Evolutionary conservation across 2,888 invertebrate species (phyloP), one percentile per base, ranked within the genome.

Genomic region (Melanargia galathea): DNA sequence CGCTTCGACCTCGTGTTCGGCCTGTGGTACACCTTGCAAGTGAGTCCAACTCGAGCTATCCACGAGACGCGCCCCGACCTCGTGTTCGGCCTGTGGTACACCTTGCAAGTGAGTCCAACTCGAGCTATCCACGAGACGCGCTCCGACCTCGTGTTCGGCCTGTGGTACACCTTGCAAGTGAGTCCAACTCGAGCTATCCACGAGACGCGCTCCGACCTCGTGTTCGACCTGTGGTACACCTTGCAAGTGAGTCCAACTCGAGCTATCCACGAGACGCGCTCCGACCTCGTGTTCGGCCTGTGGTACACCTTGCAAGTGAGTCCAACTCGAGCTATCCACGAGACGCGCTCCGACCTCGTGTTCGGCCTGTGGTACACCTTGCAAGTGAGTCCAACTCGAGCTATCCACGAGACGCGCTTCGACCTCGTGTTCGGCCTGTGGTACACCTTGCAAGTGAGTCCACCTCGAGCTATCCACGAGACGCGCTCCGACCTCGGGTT

Each of bases 141-240:
- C 67, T 97, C 97, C 78, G 95, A 95, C 64, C 93, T 97, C 68
- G 94, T 97, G 0, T 95, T 98, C 86, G 96, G 96, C 2, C 97
- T 98, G 83, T 98, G 98, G 98, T 98, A 96, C 81, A 94, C 96
- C 61, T 85, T 98, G 59, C 98, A 98, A 92, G 96, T 96, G 76
- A 49, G 58, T 26, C n/a, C n/a, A n/a, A n/a, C 33, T 8, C 13
- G 5, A 13, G 33, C 33, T 33, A 2, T 11, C 11, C 96, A 98
- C 76, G 98, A 98, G 86, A 95, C 94, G 0, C 94, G 96, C 67
- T 97, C 97, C 78, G 95, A 95, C 64, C 93, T 97, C 68, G 94
- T 97, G 0, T 95, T 98, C 86, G 96, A 96, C 2, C 97, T 98
- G 83, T 98, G 98, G 98, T 98, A 96, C 81, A 94, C n/a, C n/a